Evolutionary conservation across 2,113 vertebrate genomes (phyloP), one percentile per base, ranked within the genome.

Genomic region (Heterocephalus glaber): DNA sequence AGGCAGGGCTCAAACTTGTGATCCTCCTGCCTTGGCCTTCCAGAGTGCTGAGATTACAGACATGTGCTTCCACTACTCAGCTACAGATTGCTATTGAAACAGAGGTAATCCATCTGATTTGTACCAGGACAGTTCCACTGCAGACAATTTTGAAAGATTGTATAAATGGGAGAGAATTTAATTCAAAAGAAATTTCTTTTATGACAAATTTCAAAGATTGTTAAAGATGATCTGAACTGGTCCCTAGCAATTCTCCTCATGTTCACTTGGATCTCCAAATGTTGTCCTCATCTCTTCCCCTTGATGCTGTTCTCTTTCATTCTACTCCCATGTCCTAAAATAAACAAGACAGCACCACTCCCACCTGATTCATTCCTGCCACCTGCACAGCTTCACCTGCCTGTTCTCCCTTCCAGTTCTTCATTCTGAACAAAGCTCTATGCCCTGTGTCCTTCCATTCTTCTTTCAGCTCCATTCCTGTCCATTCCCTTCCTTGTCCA

Each of bases 51-150:
- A 41, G 6, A 49, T 13, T 49, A 16, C 26, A 17, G 26, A 13
- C 28, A 6, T 16, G 44, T 47, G 6, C 28, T 77, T 49, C 12
- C 26, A 33, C 26, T 16, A 30, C 28, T 26, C 13, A 19, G 0
- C 24, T 11, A 0, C 3, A 1, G 26, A 3, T 2, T 0, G 20
- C 44, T 47, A 1, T 0, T 20, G 30, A 58, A 80, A 61, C 30
- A 19, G 19, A 33, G 17, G 41, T 1, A 4, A 24, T 2, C 41
- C 66, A 13, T 4, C 26, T 11, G 56, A 4, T 54, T 72, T n/a
- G 8, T 24, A 22, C 22, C 52, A 41, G 24, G 20, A 87, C 20
- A 5, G 5, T n/a, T 38, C 84, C 7, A 13, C 3, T 12, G 17
- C n/a, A 49, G 20, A 26, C 9, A 0, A 52, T 60, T 65, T 63